Evolutionary conservation across 2,113 vertebrate species (phyloP), one percentile per base, ranked within the genome.

Genomic region (Pionites leucogaster): DNA sequence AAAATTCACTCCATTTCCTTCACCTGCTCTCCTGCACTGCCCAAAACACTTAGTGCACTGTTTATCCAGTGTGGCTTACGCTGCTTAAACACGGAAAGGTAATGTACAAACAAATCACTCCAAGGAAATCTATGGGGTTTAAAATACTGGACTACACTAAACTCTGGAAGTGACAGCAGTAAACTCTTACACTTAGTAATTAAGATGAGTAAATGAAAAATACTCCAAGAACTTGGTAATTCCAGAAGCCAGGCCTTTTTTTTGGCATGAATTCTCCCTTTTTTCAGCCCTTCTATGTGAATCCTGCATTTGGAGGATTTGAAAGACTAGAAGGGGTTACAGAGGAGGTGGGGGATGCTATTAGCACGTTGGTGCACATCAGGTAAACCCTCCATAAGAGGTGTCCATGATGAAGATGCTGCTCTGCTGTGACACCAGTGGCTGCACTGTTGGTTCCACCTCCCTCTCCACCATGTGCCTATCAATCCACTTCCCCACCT

Each of bases 91-190:
- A 69, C 0, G 0, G 77, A 65, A 83, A 95, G 67, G 67, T 91
- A 77, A 83, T 85, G 92, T 72, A 85, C 88, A 91, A 93, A 94
- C 86, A 93, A 84, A 87, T 69, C 92, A 86, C 92, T 82, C 93
- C 46, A 82, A 65, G 91, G 96, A 93, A 96, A 90, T 88, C 68
- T 92, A 10, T 24, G 76, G 57, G 67, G 6, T 91, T 95, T 89
- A 86, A 71, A 72, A 85, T 13, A 82, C 50, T 46, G 31, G 41
- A 62, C 74, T 53, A 12, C 53, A 22, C 39, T 25, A 69, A 87
- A 64, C 68, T 72, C 65, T 46, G 92, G 55, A 82, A 88, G 39
- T 2, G 12, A 24, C 39, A 46, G 44, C 87, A 59, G 39, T 23
- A 83, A 90, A 92, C 57, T 83, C 88, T 81, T 86, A 57, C 50